A percentile compares a stretch with the other conserved stretches of the same genome.
phyloP scores from a whole-genome alignment of 2,797 vertebrate species.

The Crax fasciolata region DNA sequence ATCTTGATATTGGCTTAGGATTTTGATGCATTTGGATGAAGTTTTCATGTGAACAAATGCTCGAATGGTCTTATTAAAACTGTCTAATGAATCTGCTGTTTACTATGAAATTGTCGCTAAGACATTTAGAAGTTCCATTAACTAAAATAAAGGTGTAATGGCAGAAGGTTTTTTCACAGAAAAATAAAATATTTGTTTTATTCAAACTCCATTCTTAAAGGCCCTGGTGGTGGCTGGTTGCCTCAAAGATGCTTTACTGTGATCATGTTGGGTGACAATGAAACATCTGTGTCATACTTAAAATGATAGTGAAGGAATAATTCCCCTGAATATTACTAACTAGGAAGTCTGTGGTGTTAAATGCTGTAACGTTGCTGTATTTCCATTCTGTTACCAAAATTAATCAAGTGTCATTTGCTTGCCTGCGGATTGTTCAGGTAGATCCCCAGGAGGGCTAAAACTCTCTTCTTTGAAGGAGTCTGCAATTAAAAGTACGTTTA shows the following conservation, averaged over 20 bases:
- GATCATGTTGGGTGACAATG: background rate
- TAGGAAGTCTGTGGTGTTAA: slow-evolving; percentile 23
- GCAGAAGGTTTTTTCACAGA: slow-evolving; percentile 31
- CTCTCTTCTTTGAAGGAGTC: background rate
- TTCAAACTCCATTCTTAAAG: slow-evolving; percentile 49
- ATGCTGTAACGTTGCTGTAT: background rate
- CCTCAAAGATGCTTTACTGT: background rate
- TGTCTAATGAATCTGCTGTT: slow-evolving; percentile 56
- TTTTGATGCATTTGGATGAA: slow-evolving; percentile 65
- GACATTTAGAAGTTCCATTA: slow-evolving; percentile 59
- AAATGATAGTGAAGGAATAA: slow-evolving; percentile 31
- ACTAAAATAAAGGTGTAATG: slow-evolving; percentile 15
- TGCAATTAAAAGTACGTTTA: background rate
- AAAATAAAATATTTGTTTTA: slow-evolving; percentile 56
- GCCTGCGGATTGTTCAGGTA: background rate
- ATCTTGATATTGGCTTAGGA: slow-evolving; percentile 45
- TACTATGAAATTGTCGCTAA: slow-evolving; percentile 51
- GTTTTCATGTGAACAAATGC: slow-evolving; percentile 60
- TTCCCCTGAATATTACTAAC: slow-evolving; percentile 15
- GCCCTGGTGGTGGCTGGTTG: background rate
- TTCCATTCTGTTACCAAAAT: slow-evolving; percentile 18
- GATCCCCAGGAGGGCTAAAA: background rate
- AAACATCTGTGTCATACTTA: background rate
- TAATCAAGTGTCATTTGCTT: background rate
- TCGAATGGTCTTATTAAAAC: slow-evolving; percentile 56